Evolutionary conservation across 2,113 vertebrate genomes (phyloP), one percentile per base, ranked within the genome.

Genomic region (Dicerorhinus sumatrensis): DNA sequence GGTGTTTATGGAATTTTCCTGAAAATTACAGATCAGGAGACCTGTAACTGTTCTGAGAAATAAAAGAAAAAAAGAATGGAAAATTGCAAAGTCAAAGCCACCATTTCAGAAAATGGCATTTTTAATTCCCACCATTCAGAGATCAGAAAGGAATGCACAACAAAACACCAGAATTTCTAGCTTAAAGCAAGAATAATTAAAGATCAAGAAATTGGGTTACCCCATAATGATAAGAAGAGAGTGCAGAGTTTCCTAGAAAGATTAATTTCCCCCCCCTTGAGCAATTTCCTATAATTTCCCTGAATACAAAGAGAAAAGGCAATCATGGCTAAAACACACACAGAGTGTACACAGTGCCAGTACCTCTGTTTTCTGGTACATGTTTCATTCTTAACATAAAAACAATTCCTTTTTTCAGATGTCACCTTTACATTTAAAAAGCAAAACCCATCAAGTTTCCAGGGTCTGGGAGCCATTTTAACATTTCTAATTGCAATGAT

Each of bases 1-100:
- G 80, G 86, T 97, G 89, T 92, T 96, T 95, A 82, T 92, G 51
- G 97, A 98, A 85, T 97, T 97, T 75, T 95, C 98, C 89, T 95
- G 81, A 69, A 94, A 89, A 91, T 54, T 51, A 91, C 76, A 65
- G 56, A 96, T 63, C 63, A 92, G 87, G 97, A 91, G 39, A 95
- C 39, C 76, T 89, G 29, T 60, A 94, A 75, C 27, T 25, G 13
- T 94, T 98, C 94, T 92, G 96, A 97, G 87, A 97, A 58, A 89
- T 75, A 67, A 69, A 90, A 97, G 16, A 96, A 96, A 39, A n/a
- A 89, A 12, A 65, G 88, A 94, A 97, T 81, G 54, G 88, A 85
- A 92, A 98, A 98, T 5, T 95, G 94, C 82, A 95, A 96, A 97
- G 85, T 76, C 91, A 84, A 86, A 96, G 91, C 94, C 97, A 36